Evolutionary conservation across 2,797 vertebrate species (phyloP), one percentile per base, ranked within the genome.

Genomic region (Acropternis orthonyx): DNA sequence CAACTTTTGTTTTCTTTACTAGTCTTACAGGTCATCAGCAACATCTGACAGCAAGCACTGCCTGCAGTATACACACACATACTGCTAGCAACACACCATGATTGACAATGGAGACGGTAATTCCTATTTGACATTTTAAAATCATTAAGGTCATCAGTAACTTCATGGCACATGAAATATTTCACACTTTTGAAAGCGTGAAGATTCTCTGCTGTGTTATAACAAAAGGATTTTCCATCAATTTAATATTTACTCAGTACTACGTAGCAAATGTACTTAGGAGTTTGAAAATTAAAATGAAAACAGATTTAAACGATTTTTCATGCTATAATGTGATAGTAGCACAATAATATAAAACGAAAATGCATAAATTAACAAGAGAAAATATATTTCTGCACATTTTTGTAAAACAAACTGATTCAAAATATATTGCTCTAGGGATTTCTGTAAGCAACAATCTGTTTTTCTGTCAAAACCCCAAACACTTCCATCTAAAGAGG

Each of bases 211-310:
- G 14, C 52, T 56, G 11, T 61, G 28, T 76, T 79, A 30, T 14
- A 89, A 91, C 48, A 89, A 74, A 73, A 79, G 36, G 69, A 59
- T 67, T 85, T 94, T 66, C 72, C 78, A 61, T 56, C 80, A 77
- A 39, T 92, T 89, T 74, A 48, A 23, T 32, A 71, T 85, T 91
- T 84, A 39, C 9, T 65, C 77, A 39, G 62, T 81, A 72, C 51
- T 55, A n/a, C 4, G 21, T 36, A 75, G 79, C 23, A 56, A 94
- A 93, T 12, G 23, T 39, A 55, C 55, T 85, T 79, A 81, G 69
- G 26, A 41, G 78, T 89, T 85, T 55, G 65, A 85, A 95, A 94
- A 93, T 73, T 62, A 73, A 81, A 93, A 94, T 78, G 30, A 87
- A 93, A 94, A 89, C 34, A 63, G 75, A 92, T 67, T 83, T 74